Evolutionary conservation across 37 sponge, comb jelly and placozoan genomes (phyloP), one percentile per base, ranked within the genome.

Genomic region (Corticium candelabrum): DNA sequence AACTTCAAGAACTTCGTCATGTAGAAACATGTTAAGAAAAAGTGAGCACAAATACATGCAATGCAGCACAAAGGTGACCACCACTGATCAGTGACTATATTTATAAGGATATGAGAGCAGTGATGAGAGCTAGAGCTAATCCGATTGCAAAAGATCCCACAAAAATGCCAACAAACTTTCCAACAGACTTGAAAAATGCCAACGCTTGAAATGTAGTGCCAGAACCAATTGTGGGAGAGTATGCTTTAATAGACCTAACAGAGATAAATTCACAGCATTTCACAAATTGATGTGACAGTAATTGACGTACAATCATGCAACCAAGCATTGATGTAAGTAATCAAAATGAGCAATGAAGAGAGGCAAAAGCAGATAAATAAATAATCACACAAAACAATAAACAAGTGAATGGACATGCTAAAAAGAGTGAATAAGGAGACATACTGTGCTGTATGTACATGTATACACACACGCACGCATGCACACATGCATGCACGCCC

Each of bases 91-190:
- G n/a, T n/a, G n/a, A n/a, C n/a, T n/a, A 4, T 3, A 29, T 30
- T 40, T 5, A 81, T 29, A 4, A 75, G 79, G 78, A 78, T 70
- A 91, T 81, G 76, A 94, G 76, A 34, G 95, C 95, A 69, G 91
- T 85, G 34, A 88, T 1, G 35, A 94, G 78, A 2, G 85, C 97
- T 75, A 90, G 85, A 38, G 73, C 50, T 71, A 77, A 72, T 3
- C 97, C 97, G 0, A 96, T 86, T 5, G 88, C 35, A 68, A 96
- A 96, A 2, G 97, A 96, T 34, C 97, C 97, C 57, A 96, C 33
- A 76, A 96, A 96, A 31, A 93, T 90, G 5, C 97, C 97, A 33
- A 90, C 41, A 62, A 93, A 96, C 5, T 35, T 81, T 37, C 80
- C 85, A 70, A 70, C 5, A 29, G 73, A 70, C 73, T 70, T 70